phyloP scores from a whole-genome alignment of 2,113 vertebrate genomes.

The Passer montanus region DNA sequence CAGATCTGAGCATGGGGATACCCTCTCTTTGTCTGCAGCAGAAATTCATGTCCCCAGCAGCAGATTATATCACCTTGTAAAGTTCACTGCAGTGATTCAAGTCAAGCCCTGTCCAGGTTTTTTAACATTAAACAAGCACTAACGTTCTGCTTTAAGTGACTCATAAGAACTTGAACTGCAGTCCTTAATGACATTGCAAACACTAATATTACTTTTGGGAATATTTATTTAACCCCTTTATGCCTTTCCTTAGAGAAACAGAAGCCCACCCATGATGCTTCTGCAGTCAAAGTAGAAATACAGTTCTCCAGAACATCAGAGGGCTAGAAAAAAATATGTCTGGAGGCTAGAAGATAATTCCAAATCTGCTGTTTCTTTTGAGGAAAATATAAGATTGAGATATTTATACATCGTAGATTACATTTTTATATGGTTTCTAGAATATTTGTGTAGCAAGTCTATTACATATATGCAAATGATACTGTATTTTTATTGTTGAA shows the following conservation, averaged over 20 bases:
- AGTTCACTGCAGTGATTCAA: background rate
- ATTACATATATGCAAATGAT: background rate
- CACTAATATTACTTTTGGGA: background rate
- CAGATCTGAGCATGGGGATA: background rate
- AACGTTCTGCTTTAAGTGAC: background rate
- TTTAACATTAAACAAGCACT: background rate
- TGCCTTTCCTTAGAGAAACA: background rate
- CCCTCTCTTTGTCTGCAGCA: background rate
- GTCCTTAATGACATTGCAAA: background rate
- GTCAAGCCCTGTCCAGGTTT: background rate
- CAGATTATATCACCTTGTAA: background rate
- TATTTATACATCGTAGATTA: background rate
- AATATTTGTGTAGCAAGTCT: background rate
- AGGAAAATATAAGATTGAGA: background rate
- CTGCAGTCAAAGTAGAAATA: background rate
- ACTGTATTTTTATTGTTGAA: background rate
- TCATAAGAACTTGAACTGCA: background rate
- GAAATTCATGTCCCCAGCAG: background rate
- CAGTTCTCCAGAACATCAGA: background rate
- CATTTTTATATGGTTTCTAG: background rate
- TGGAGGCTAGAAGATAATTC: background rate
- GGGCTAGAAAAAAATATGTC: background rate
- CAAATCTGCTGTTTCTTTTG: background rate
- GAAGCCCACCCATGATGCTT: background rate
- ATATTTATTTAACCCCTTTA: background rate